These are phyloP conservation scores for Neocrepidodera transversa DNA, from an alignment of 2,888 invertebrate genomes.

Conservation along the genomic window DNA sequence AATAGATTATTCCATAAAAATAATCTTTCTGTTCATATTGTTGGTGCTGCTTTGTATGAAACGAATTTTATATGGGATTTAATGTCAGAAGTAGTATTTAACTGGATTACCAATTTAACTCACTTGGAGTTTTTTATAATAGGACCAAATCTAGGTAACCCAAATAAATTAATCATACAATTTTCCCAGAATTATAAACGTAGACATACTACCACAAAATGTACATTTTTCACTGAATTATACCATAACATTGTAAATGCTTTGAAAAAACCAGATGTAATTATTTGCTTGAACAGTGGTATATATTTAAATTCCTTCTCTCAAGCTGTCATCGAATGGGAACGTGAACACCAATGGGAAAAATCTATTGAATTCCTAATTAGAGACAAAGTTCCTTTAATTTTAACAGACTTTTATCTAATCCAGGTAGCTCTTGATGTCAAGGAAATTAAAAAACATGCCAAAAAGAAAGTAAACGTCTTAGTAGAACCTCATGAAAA, in stretches of 20 bases:
- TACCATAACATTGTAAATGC: conserved; percentile 49
- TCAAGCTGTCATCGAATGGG: background rate
- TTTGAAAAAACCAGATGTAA: conserved; percentile 48
- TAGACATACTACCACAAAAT: conserved; percentile 30
- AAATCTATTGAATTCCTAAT: conserved; percentile 46
- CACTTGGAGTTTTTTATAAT: conserved; percentile 46
- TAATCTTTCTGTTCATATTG: conserved; percentile 47
- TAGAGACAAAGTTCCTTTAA: conserved; percentile 42
- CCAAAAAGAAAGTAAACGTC: conserved; percentile 32
- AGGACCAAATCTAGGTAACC: conserved; percentile 49
- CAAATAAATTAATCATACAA: conserved; percentile 19
- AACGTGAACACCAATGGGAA: conserved; percentile 47
- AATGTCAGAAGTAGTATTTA: conserved; percentile 47
- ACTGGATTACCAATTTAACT: conserved; percentile 46
- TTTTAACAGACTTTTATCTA: conserved; percentile 53
- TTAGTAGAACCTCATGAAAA: conserved; percentile 44
- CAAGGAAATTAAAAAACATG: conserved; percentile 28
- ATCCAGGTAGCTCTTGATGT: conserved; percentile 51
- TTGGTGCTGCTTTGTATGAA: conserved; percentile 51
- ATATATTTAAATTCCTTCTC: conserved; percentile 40
- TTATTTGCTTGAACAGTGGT: conserved; percentile 54
- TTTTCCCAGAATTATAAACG: conserved; percentile 41
- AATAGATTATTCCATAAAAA: conserved; percentile 33
- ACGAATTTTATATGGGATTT: conserved; percentile 41
- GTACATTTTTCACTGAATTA: conserved; percentile 35